These are phyloP conservation scores for Ganaspis sp. DNA, from an alignment of 1,140 invertebrate species.

Conservation along the genomic window DNA sequence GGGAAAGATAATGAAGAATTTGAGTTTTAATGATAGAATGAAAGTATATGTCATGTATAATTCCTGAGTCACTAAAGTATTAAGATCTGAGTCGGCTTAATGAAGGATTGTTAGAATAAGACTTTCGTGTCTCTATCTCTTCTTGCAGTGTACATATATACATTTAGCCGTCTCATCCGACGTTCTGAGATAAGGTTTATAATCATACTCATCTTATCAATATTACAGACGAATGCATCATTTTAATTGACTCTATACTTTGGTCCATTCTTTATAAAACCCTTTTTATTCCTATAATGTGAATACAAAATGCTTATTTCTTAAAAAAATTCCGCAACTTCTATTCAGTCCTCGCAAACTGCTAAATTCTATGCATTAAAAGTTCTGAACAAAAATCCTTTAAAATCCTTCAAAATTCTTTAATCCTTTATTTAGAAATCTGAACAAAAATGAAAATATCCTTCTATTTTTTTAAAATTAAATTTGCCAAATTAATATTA, in stretches of 20 bases:
- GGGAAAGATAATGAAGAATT: neutral
- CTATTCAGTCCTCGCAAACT: no score
- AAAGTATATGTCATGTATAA: constrained; percentile 7
- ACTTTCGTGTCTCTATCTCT: constrained; percentile 20
- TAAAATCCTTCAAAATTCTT: no score
- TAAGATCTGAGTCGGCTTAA: constrained; percentile 27
- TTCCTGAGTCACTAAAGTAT: constrained; percentile 30
- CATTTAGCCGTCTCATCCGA: neutral
- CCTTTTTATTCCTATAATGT: no score
- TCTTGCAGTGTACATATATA: constrained; percentile 3
- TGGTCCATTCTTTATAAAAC: no score
- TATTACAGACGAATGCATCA: neutral
- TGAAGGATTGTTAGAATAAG: constrained; percentile 23
- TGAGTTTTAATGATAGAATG: constrained; percentile 13
- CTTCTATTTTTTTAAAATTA: no score
- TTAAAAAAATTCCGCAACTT: no score
- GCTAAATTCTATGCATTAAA: no score
- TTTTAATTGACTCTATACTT: neutral
- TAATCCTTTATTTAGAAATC: no score
- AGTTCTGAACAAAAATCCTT: no score
- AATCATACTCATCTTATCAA: constrained; percentile 24
- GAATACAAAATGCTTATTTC: no score
- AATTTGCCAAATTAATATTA: no score
- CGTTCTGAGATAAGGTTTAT: constrained; percentile 15
- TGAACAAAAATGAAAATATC: no score